Percentiles rank a stretch among this genome's conserved stretches.
Conservation (phyloP, 1,140 invertebrate species). For the Hesperophylax magnus region DNA sequence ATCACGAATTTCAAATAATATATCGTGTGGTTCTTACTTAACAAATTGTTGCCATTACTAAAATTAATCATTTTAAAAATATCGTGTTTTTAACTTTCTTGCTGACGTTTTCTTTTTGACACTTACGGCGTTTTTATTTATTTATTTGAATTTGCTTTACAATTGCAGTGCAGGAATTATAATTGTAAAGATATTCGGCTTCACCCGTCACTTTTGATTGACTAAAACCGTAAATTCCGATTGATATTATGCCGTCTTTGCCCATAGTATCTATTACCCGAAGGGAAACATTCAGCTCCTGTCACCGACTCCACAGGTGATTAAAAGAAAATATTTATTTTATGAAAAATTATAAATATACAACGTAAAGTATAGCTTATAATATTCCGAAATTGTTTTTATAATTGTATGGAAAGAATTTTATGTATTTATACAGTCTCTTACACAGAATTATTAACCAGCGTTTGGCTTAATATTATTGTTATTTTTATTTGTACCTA, state of each 20-base stretch:
- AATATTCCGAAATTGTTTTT: background rate
- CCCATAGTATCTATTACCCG: conserved; percentile 79
- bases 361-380: background rate
- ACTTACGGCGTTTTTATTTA: background rate
- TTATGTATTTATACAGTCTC: background rate
- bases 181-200: background rate
- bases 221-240: background rate
- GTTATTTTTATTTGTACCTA: conserved; percentile 10
- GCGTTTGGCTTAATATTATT: background rate
- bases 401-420: background rate
- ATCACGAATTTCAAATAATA: too few relatives aligned
- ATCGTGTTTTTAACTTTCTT: too few relatives aligned
- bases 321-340: conserved; percentile 11
- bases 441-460: background rate
- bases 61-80: background rate
- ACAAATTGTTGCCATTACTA: background rate
- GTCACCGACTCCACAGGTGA: conserved; percentile 82
- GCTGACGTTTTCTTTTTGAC: conserved; percentile 11
- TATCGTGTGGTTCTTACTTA: too few relatives aligned
- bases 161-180: background rate
- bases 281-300: conserved; percentile 80
- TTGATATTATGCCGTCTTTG: conserved; percentile 64
- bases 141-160: background rate
- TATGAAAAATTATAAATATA: background rate
- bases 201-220: background rate